Evolutionary conservation across 2,113 vertebrate genomes (phyloP).

Genomic region (Morone saxatilis): DNA sequence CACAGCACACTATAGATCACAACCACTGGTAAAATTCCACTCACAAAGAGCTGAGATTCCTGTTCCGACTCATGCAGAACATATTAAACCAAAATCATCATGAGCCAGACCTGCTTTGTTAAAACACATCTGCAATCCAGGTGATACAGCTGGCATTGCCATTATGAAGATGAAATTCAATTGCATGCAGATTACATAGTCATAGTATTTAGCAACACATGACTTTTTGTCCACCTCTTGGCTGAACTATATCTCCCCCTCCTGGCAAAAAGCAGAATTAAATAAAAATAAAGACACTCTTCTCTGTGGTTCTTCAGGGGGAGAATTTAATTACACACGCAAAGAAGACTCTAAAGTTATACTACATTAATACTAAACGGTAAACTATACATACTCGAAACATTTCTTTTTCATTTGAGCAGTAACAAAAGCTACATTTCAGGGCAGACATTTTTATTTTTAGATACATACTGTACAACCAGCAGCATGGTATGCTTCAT

Average conservation of each 20-base stretch:
- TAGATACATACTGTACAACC: neutral
- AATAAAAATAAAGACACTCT: neutral
- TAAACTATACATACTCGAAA: neutral
- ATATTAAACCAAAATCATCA: neutral
- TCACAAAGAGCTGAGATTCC: conserved; percentile 16
- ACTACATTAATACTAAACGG: neutral
- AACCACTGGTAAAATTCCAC: conserved; percentile 50
- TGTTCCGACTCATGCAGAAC: neutral
- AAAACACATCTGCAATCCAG: neutral
- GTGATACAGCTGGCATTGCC: neutral
- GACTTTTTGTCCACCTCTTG: neutral
- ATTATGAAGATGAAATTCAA: neutral
- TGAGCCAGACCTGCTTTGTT: neutral
- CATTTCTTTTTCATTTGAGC: too few species aligned
- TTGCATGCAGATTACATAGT: neutral
- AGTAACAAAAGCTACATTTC: neutral
- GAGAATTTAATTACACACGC: neutral
- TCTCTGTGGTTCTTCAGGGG: neutral
- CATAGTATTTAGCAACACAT: neutral
- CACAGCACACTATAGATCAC: neutral
- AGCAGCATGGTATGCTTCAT: neutral
- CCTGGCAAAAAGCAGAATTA: conserved; percentile 6
- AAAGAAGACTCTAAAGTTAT: neutral
- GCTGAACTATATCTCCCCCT: conserved; percentile 37
- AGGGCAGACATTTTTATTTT: neutral